Conservation (phyloP, 2,797 vertebrate species). For the Takifugu ocellatus region DNA sequence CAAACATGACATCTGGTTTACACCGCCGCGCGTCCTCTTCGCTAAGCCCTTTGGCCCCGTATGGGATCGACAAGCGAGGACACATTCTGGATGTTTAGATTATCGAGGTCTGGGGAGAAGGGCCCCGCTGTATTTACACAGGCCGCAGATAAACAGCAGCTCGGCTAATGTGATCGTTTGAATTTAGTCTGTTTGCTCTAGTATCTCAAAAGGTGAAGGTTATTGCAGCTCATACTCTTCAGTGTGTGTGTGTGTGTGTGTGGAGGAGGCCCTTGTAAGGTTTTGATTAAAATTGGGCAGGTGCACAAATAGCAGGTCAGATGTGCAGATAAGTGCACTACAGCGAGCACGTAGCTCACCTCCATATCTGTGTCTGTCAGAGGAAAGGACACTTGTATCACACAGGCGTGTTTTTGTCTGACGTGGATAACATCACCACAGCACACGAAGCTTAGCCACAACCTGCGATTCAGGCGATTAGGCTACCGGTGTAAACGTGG, state of each 20-base stretch:
- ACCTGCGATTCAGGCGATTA: no score
- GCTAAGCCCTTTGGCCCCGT: slow-evolving; percentile 29
- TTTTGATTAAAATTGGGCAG: slow-evolving; percentile 29
- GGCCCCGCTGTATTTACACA: slow-evolving; percentile 48
- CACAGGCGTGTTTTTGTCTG: slow-evolving; percentile 14
- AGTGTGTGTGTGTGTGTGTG: slow-evolving; percentile 6
- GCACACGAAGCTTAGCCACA: slow-evolving; percentile 7
- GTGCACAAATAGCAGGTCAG: slow-evolving; percentile 46
- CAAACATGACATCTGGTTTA: slow-evolving; percentile 62
- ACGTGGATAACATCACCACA: slow-evolving; percentile 34
- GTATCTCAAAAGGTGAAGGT: slow-evolving; percentile 62
- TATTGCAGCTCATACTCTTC: slow-evolving; percentile 33
- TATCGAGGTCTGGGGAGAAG: slow-evolving; percentile 40
- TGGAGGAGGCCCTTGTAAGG: slow-evolving; percentile 37
- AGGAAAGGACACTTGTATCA: slow-evolving; percentile 22
- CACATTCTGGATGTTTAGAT: slow-evolving; percentile 55
- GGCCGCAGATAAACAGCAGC: slow-evolving; percentile 32
- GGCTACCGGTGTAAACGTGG: slow-evolving; percentile 5
- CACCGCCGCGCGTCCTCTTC: slow-evolving; percentile 32
- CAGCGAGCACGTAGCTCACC: slow-evolving; percentile 55
- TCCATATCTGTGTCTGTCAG: slow-evolving; percentile 30
- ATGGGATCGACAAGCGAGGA: slow-evolving; percentile 46
- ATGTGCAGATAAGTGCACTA: slow-evolving; percentile 42
- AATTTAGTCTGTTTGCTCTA: slow-evolving; percentile 41
- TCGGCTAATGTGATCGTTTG: slow-evolving; percentile 33